Percentiles rank a stretch among this genome's conserved stretches.
Evolutionary conservation across 2,888 invertebrate genomes (phyloP).

Genomic region (Caenorhabditis uteleia): DNA sequence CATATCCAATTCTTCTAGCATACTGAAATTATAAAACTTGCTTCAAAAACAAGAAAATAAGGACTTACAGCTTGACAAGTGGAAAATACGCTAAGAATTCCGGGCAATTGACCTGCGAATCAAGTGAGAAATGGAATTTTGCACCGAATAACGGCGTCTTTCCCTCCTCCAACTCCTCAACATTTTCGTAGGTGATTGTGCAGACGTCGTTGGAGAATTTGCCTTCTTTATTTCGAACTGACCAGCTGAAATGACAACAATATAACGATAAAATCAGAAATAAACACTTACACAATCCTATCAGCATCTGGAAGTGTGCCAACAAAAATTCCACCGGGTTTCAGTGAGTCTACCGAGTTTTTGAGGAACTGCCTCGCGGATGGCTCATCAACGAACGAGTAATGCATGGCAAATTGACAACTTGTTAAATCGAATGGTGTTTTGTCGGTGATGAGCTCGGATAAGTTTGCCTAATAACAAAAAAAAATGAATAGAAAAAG

Average conservation of each 20-base stretch:
- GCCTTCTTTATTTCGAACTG: conserved; percentile 51
- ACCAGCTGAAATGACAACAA: conserved; percentile 49
- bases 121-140: conserved; percentile 91
- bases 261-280: conserved; percentile 6
- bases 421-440: conserved; percentile 83
- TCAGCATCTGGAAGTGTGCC: conserved; percentile 94
- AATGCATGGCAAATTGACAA: conserved; percentile 98
- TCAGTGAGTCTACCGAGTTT: conserved; percentile 88
- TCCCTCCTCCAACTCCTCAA: conserved; percentile 50
- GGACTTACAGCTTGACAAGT: conserved; percentile 57
- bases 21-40: conserved; percentile 44
- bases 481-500: not conserved
- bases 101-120: conserved; percentile 94
- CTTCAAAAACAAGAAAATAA: conserved; percentile 1
- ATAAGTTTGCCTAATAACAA: conserved; percentile 20
- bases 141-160: conserved; percentile 85
- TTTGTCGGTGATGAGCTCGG: conserved; percentile 9
- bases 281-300: conserved; percentile 79
- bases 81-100: conserved; percentile 96
- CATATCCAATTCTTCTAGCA: conserved; percentile 63
- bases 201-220: conserved; percentile 72
- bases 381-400: conserved; percentile 83
- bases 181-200: conserved; percentile 71
- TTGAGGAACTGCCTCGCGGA: conserved; percentile 73
- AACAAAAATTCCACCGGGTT: conserved; percentile 90